Evolutionary conservation across 2,888 invertebrate species (phyloP), one percentile per base, ranked within the genome.

Genomic region (Sipunculus nudus): DNA sequence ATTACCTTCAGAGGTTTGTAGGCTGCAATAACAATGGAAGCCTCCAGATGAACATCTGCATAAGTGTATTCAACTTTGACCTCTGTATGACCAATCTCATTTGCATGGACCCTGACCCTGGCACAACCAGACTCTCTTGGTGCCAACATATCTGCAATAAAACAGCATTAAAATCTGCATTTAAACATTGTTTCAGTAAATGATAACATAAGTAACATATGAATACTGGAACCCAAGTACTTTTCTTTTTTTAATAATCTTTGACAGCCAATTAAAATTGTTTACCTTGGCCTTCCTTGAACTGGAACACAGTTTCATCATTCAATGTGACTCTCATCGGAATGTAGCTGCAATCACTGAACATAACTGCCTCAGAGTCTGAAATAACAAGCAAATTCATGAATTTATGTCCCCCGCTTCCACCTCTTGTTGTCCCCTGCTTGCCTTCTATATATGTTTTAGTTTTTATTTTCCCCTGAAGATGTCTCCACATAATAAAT

Each of bases 11-110:
- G 72, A 10, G 79, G 79, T 53, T 77, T 76, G 71, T 78, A 81
- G 1, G 81, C 78, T 54, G 81, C 82, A 38, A 82, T 76, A 25
- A 80, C 81, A 40, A 81, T 62, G 4, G 70, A 54, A 2, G 80
- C 75, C 28, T 72, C 55, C 16, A 82, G 71, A 8, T 68, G 54
- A n/a, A 75, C 65, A 16, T 73, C 71, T 4, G 66, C 67, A 39
- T 63, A 63, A 46, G 63, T 53, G 67, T 82, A 81, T 1, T 62
- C 66, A 21, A 73, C 80, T 13, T 61, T 73, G 35, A 81, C 75
- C 60, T 78, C 74, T n/a, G 81, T 79, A 65, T 78, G 71, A 63
- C 83, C 83, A 63, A 75, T 75, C 25, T 71, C 75, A 3, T 70
- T 43, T 19, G 78, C 82, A 38, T 69, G 70, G 29, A 83, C 72